Evolutionary conservation across 2,888 invertebrate genomes (phyloP).

Genomic region (Morpho helenor): DNA sequence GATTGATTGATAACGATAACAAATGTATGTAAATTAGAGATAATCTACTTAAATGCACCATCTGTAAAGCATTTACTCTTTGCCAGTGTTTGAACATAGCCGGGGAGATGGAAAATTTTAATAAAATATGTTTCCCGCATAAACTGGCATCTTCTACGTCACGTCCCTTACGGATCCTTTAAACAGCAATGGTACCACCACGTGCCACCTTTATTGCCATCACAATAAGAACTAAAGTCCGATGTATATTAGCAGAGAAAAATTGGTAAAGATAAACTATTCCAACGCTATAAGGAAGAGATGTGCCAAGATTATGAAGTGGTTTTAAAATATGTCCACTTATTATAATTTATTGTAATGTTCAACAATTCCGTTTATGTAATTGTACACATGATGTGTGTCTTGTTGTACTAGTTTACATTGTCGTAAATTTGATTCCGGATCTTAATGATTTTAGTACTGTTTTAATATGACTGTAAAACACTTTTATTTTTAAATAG

Average conservation of each 20-base stretch:
- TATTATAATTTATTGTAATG: slow-evolving; percentile 43
- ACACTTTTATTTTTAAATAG: no score
- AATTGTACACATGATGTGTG: slow-evolving; percentile 5
- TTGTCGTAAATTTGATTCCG: no score
- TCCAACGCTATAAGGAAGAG: slow-evolving; percentile 48
- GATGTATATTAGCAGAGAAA: background rate
- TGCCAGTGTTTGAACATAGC: slow-evolving; percentile 42
- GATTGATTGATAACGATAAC: no score
- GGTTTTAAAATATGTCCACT: slow-evolving; percentile 28
- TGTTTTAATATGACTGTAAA: no score
- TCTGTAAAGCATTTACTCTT: slow-evolving; percentile 32
- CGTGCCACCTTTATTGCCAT: slow-evolving; percentile 23
- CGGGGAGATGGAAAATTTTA: slow-evolving; percentile 63
- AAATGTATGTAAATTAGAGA: no score
- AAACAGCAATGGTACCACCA: slow-evolving; percentile 41
- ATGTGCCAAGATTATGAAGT: slow-evolving; percentile 52
- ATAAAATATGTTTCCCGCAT: slow-evolving; percentile 64
- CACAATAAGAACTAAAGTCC: slow-evolving; percentile 26
- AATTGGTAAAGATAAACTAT: slow-evolving; percentile 26
- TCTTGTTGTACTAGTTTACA: no score
- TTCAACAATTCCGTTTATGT: slow-evolving; percentile 32
- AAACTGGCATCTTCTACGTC: slow-evolving; percentile 52
- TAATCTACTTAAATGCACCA: background rate
- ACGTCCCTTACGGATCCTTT: slow-evolving; percentile 53
- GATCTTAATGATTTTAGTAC: no score